Conservation (phyloP, 2,113 vertebrate species). For the Camelus bactrianus region DNA sequence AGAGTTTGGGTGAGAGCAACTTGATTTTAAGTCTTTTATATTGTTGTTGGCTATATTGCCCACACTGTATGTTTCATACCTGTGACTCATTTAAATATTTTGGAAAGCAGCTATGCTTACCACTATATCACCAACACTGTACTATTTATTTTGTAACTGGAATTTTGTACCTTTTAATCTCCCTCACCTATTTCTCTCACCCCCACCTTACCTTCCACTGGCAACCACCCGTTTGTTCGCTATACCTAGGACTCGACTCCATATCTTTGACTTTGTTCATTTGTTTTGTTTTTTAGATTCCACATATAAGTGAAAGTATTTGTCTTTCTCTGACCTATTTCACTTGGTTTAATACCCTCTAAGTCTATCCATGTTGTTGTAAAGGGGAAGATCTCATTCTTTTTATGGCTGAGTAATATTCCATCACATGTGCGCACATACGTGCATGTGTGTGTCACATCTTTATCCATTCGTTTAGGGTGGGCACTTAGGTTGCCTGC, state of each 20-base stretch:
- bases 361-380: not conserved
- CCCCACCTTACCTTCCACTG: not conserved
- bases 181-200: not conserved
- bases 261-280: not conserved
- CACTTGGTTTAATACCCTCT: not conserved
- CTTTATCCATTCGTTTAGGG: not conserved
- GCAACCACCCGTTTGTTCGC: not conserved
- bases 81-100: not conserved
- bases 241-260: not conserved
- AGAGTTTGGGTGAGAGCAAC: not conserved
- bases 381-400: not conserved
- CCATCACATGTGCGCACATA: not conserved
- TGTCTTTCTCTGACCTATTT: not conserved
- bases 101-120: no score
- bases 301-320: not conserved
- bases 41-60: not conserved
- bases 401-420: not conserved
- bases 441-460: not conserved
- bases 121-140: no score
- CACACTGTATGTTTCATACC: not conserved
- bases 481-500: not conserved
- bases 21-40: conserved; percentile 28
- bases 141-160: not conserved
- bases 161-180: not conserved
- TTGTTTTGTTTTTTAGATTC: not conserved